These are phyloP conservation scores for Catagonus wagneri DNA, from an alignment of 2,113 vertebrate genomes.

Conservation along the genomic window DNA sequence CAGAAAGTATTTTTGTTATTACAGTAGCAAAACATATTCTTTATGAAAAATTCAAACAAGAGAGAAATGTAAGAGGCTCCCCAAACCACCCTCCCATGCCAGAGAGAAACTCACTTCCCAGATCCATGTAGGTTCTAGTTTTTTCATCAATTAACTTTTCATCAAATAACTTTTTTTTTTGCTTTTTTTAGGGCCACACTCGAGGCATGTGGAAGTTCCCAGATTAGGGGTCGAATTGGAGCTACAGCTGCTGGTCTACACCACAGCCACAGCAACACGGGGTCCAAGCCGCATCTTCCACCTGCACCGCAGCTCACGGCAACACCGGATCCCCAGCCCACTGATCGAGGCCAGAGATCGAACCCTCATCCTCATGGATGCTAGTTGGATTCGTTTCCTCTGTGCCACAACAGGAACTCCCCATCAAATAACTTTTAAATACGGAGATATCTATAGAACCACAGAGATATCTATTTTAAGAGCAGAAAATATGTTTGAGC, in stretches of 20 bases:
- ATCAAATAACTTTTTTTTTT: neutral
- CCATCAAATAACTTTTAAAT: conserved; percentile 48
- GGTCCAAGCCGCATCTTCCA: too few relatives aligned
- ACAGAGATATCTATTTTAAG: neutral
- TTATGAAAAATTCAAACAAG: conserved; percentile 55
- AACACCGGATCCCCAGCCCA: too few relatives aligned
- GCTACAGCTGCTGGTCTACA: too few relatives aligned
- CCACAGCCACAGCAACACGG: too few relatives aligned
- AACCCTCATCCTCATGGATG: too few relatives aligned
- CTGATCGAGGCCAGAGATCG: too few relatives aligned
- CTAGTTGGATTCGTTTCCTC: too few relatives aligned
- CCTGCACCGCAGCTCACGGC: too few relatives aligned
- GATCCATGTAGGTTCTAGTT: neutral
- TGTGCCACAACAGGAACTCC: neutral
- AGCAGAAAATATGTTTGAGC: conserved; percentile 31
- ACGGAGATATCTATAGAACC: neutral
- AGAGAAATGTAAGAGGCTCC: conserved; percentile 8
- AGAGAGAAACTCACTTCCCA: neutral
- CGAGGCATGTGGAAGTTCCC: too few relatives aligned
- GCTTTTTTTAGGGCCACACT: too few relatives aligned
- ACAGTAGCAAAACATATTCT: conserved; percentile 19
- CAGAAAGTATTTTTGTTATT: neutral
- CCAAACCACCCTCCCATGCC: neutral
- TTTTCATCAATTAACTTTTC: conserved; percentile 14
- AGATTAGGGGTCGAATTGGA: too few relatives aligned